phyloP scores from a whole-genome alignment of 2,888 invertebrate species.

The Machimus rusticus region DNA sequence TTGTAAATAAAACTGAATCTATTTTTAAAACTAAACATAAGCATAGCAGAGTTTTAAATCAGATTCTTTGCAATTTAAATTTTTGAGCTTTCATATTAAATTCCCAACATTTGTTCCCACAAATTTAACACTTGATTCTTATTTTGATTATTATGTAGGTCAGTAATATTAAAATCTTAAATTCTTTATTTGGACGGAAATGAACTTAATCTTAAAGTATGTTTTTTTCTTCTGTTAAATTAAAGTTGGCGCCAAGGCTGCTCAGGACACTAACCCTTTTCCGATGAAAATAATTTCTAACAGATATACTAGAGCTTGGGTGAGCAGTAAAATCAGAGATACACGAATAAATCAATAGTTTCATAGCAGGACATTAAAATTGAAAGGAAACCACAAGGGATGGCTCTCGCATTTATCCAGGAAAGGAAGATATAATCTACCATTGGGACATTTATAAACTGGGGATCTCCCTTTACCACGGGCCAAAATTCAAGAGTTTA shows the following conservation, averaged over 20 bases:
- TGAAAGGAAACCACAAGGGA: background rate
- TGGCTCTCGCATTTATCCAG: background rate
- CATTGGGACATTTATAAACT: background rate
- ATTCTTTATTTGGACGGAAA: background rate
- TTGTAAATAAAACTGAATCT: too few species aligned
- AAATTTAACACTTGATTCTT: too few species aligned
- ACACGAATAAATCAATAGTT: background rate
- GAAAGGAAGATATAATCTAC: background rate
- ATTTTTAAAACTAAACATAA: too few species aligned
- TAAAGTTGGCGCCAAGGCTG: background rate
- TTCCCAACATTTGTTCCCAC: too few species aligned
- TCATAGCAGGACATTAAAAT: background rate
- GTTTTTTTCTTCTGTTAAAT: background rate
- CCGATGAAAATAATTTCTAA: background rate
- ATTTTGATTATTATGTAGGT: too few species aligned
- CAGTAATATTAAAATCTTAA: too few species aligned
- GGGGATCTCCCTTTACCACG: background rate
- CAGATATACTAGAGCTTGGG: background rate
- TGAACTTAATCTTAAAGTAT: background rate
- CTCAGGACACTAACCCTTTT: background rate
- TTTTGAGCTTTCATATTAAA: too few species aligned
- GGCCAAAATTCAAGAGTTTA: background rate
- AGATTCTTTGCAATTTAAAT: too few species aligned
- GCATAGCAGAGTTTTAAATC: too few species aligned
- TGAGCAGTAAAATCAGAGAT: background rate